phyloP scores from a whole-genome alignment of 1,140 invertebrate genomes.

The Trichomalopsis sarcophagae region DNA sequence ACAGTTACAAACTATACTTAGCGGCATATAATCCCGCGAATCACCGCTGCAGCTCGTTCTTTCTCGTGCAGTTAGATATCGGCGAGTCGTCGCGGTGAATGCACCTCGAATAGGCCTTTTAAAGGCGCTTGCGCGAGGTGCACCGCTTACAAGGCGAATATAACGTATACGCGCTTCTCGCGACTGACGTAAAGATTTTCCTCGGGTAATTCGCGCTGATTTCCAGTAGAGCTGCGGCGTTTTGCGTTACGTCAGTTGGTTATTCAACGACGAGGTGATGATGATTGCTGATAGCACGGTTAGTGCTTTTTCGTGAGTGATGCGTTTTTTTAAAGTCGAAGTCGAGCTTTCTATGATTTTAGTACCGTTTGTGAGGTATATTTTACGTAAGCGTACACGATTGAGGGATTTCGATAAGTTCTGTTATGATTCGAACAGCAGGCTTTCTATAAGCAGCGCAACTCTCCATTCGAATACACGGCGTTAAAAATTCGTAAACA shows the following conservation, averaged over 20 bases:
- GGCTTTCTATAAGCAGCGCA: background rate
- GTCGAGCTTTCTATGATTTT: background rate
- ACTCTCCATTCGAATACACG: background rate
- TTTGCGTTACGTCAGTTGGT: background rate
- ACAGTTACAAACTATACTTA: background rate
- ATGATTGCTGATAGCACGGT: background rate
- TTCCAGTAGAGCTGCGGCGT: background rate
- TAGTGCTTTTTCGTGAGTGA: background rate
- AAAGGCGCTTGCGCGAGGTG: background rate
- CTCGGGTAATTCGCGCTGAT: background rate
- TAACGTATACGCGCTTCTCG: background rate
- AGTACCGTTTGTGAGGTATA: background rate
- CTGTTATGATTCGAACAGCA: background rate
- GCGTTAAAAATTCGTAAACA: too few relatives aligned
- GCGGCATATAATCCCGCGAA: background rate
- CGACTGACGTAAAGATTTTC: background rate
- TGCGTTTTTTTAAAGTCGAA: background rate
- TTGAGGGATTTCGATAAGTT: conserved; percentile 1
- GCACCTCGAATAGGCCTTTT: background rate
- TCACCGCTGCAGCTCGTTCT: background rate
- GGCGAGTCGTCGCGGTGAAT: background rate
- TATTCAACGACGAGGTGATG: background rate
- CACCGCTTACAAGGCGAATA: background rate
- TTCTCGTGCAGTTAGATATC: background rate
- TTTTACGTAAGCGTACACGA: too few relatives aligned